A percentile compares a stretch with the other conserved stretches of the same genome.
These are phyloP conservation scores for Pygocentrus nattereri DNA, from an alignment of 2,797 vertebrate genomes.

Conservation along the genomic window DNA sequence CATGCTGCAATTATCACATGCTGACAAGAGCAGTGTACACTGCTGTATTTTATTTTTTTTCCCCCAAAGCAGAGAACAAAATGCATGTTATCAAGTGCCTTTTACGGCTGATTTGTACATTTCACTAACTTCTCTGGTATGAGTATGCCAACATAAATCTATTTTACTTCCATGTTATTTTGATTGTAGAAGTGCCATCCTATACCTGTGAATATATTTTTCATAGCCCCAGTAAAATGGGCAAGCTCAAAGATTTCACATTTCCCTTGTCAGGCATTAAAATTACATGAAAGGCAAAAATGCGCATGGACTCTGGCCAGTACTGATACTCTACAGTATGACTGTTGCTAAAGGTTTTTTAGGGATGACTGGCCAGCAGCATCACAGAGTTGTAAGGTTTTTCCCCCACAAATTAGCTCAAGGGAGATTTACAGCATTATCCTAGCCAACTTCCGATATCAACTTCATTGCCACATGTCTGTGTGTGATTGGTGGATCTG, in stretches of 20 bases:
- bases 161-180: conserved; percentile 61
- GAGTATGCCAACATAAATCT: conserved; percentile 67
- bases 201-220: conserved; percentile 46
- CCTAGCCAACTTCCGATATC: background rate
- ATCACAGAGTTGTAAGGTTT: background rate
- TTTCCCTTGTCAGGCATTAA: background rate
- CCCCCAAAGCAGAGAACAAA: conserved; percentile 35
- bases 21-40: conserved; percentile 19
- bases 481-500: conserved; percentile 40
- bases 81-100: conserved; percentile 61
- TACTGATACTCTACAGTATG: no score
- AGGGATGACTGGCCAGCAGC: background rate
- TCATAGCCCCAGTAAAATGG: conserved; percentile 36
- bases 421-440: conserved; percentile 15
- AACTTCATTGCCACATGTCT: conserved; percentile 5
- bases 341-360: background rate
- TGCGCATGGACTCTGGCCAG: background rate
- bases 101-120: conserved; percentile 68
- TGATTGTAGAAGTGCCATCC: conserved; percentile 51
- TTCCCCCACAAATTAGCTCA: conserved; percentile 24
- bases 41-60: conserved; percentile 25
- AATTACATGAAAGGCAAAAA: background rate
- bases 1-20: conserved; percentile 24
- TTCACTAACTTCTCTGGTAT: conserved; percentile 60
- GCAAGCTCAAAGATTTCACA: conserved; percentile 10